Evolutionary conservation across 64 coral and sea anemone species (phyloP), one percentile per base, ranked within the genome.

Genomic region (Orbicella faveolata): DNA sequence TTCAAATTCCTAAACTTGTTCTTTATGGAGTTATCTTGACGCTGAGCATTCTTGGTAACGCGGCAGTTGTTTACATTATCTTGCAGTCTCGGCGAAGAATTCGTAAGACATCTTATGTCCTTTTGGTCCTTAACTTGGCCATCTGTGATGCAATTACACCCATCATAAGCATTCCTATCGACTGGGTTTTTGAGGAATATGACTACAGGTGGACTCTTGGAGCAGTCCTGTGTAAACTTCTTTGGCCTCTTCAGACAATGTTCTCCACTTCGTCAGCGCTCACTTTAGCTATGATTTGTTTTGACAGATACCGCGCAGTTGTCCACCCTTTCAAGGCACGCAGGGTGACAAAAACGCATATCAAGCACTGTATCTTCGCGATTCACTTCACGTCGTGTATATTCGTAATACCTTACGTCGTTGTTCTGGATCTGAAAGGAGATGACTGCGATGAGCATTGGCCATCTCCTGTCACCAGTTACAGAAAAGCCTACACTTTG

Each of bases 121-220:
- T 89, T 20, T 48, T 77, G 7, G 53, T 89, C 15, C 77, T 89
- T 12, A 79, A 90, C 63, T 61, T 90, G 14, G 88, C 88, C 30
- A 23, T 81, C 6, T 90, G 88, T 34, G 88, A 90, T 39, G 21
- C 79, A 21, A 79, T 90, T 19, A 81, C 77, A 18, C 88, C 88
- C 51, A 70, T 77, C 2, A 52, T 90, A 20, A 90, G 88, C 78
- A 79, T 90, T 21, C 88, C 88, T 67, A 73, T 90, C 59, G 88
- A 90, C 15, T 67, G 78, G 66, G 65, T 76, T 15, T 90, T 80
- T 57, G 88, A 90, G 21, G 88, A 90, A 15, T 34, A 52, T 7
- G 41, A 26, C 17, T 52, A 81, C 63, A 59, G 14, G 25, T 90
- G 88, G 88, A n/a, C 63, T 10, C 68, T 90, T 90, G 64, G 88